phyloP scores from a whole-genome alignment of 2,888 invertebrate species.

The Cerceris ruficornis region DNA sequence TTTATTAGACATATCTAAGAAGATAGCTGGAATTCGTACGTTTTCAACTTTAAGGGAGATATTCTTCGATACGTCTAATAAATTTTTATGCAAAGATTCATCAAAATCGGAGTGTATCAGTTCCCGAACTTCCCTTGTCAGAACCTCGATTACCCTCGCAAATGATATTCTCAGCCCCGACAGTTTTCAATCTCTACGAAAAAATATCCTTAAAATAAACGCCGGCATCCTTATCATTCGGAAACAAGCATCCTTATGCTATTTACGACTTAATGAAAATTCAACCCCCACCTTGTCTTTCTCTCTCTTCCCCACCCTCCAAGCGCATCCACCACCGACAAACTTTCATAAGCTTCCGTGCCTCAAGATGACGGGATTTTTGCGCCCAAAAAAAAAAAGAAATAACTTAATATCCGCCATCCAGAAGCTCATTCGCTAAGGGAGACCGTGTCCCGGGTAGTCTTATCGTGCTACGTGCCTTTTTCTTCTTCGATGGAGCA shows the following conservation, averaged over 20 bases:
- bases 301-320: neutral
- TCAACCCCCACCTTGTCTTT: constrained; percentile 14
- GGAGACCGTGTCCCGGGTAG: constrained; percentile 41
- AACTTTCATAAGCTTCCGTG: constrained; percentile 36
- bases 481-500: constrained; percentile 42
- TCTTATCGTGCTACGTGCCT: constrained; percentile 49
- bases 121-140: too few relatives aligned
- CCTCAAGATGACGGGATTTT: constrained; percentile 41
- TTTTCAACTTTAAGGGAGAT: too few relatives aligned
- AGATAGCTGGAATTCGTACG: too few relatives aligned
- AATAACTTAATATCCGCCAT: constrained; percentile 55
- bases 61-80: too few relatives aligned
- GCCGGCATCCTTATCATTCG: constrained; percentile 2
- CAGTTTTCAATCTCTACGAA: constrained; percentile 1
- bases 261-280: constrained; percentile 47
- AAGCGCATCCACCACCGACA: constrained; percentile 18
- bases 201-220: constrained; percentile 8
- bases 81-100: too few relatives aligned
- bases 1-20: too few relatives aligned
- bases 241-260: constrained; percentile 8
- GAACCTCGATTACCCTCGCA: too few relatives aligned
- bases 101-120: too few relatives aligned
- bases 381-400: constrained; percentile 14
- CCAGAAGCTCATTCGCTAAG: constrained; percentile 41
- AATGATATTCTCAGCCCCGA: neutral